A percentile compares a stretch with the other conserved stretches of the same genome.
Evolutionary conservation across 2,797 vertebrate species (phyloP).

Genomic region (Brotogeris chrysoptera): DNA sequence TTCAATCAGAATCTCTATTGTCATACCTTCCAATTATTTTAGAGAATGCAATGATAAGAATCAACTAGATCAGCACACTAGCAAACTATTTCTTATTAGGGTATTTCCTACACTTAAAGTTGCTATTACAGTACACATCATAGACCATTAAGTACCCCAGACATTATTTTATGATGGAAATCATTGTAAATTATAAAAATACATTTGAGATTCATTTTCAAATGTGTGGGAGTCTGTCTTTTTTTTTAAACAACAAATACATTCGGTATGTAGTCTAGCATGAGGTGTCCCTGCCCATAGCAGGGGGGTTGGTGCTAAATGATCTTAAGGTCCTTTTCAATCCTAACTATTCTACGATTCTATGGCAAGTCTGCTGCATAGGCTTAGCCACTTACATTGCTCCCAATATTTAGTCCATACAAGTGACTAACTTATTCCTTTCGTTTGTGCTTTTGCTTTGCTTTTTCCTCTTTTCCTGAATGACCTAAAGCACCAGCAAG

Average conservation of each 20-base stretch:
- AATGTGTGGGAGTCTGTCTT: neutral
- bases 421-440: neutral
- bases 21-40: conserved; percentile 53
- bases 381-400: neutral
- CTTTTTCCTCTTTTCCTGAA: neutral
- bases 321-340: neutral
- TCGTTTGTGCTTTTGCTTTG: neutral
- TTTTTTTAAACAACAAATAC: neutral
- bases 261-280: neutral
- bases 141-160: conserved; percentile 8
- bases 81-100: conserved; percentile 21
- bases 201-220: conserved; percentile 36
- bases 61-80: conserved; percentile 8
- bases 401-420: neutral
- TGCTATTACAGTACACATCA: conserved; percentile 18
- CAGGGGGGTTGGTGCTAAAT: neutral
- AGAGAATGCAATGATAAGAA: conserved; percentile 29
- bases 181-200: conserved; percentile 24
- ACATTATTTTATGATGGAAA: neutral
- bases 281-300: neutral
- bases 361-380: neutral
- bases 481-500: neutral
- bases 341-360: neutral
- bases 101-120: conserved; percentile 58
- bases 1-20: conserved; percentile 19